phyloP scores from a whole-genome alignment of 2,797 vertebrate genomes.

The Phoeniculus purpureus region DNA sequence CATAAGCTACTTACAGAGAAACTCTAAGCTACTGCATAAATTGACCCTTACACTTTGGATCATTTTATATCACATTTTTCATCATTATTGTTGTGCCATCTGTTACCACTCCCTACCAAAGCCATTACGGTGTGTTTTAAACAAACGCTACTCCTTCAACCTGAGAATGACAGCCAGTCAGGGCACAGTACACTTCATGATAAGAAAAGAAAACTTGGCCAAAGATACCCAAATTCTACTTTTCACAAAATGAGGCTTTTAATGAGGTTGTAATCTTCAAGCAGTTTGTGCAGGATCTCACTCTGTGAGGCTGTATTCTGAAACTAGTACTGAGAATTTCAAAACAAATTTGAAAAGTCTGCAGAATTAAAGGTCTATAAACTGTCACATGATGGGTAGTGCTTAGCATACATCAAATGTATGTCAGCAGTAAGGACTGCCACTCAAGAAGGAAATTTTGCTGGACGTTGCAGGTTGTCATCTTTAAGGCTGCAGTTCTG shows the following conservation, averaged over 20 bases:
- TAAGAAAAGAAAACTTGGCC: constrained; percentile 19
- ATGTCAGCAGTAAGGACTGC: constrained; percentile 64
- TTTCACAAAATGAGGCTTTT: constrained; percentile 27
- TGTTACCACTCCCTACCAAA: not conserved
- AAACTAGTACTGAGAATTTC: constrained; percentile 44
- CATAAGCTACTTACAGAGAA: not conserved
- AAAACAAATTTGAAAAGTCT: constrained; percentile 67
- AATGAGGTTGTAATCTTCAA: constrained; percentile 52
- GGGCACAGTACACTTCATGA: not conserved
- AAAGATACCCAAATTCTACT: not conserved
- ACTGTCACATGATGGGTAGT: constrained; percentile 57
- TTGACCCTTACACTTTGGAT: not conserved
- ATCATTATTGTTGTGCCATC: not conserved
- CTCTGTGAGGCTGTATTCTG: constrained; percentile 9
- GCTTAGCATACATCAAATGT: constrained; percentile 64
- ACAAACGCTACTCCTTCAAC: not conserved
- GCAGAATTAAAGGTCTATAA: constrained; percentile 63
- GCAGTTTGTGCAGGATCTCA: constrained; percentile 20
- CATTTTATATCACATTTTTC: not conserved
- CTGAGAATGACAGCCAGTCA: not conserved
- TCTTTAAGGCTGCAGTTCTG: constrained; percentile 58
- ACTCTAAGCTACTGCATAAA: not conserved
- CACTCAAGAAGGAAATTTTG: constrained; percentile 68
- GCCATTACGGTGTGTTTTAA: not conserved
- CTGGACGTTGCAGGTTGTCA: constrained; percentile 73